Evolutionary conservation across 2,113 vertebrate species (phyloP), one percentile per base, ranked within the genome.

Genomic region (Psophia crepitans): DNA sequence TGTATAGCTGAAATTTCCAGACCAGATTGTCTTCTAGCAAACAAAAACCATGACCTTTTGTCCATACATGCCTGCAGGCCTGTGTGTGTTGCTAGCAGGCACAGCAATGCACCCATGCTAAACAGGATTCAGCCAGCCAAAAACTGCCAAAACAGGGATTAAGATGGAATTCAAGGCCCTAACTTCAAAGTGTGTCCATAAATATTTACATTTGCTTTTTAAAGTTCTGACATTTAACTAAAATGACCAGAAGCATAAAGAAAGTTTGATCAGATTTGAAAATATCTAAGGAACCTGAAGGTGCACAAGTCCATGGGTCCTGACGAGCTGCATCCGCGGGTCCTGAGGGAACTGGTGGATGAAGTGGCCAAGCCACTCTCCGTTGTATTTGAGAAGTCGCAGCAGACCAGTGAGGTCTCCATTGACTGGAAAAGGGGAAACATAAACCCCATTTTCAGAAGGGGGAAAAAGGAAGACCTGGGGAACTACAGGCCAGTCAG

Each of bases 41-140:
- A 81, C 14, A 41, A 54, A 54, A 73, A 35, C 6, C 26, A 48
- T 1, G 16, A 27, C 32, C 23, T 28, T 37, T 43, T 17, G 35
- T 24, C 58, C 1, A 0, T 8, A 24, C 8, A 8, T 20, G 11
- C 46, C 23, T n/a, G 32, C 73, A 64, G 41, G 10, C 20, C 63
- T 56, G 39, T 7, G n/a, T n/a, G 35, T 8, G 17, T 11, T 43
- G 73, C 27, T 44, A 22, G 20, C 0, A 2, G 32, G 27, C 22
- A 58, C 12, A 51, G 44, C 37, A 22, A 30, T 2, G 28, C 8
- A 53, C 28, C 44, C 39, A 16, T 28, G 66, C 73, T 71, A n/a
- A 39, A 56, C 4, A 3, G 60, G 32, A 49, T 11, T 48, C 39
- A 12, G 53, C 10, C 57, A 74, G 54, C 35, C 58, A 37, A 63